A percentile compares a stretch with the other conserved stretches of the same genome.
These are phyloP conservation scores for Meles meles DNA, from an alignment of 2,113 vertebrate species.

Conservation along the genomic window DNA sequence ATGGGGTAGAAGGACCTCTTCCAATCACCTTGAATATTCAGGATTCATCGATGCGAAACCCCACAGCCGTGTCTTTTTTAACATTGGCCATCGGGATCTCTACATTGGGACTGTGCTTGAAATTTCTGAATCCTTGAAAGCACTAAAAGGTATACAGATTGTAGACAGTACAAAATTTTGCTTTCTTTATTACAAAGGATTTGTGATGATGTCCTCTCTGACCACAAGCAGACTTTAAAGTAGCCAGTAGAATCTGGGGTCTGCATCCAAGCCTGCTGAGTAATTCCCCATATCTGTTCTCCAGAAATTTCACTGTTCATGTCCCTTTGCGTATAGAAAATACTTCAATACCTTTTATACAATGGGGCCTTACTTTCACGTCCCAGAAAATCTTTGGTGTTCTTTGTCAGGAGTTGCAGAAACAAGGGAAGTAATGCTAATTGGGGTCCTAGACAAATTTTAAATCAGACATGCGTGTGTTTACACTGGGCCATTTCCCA, in stretches of 20 bases:
- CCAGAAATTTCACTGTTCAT: neutral
- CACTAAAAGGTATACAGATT: neutral
- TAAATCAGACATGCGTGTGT: neutral
- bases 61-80: neutral
- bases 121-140: neutral
- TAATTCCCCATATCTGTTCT: neutral
- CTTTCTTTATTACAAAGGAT: neutral
- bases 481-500: neutral
- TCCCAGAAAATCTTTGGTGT: neutral
- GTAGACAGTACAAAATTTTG: neutral
- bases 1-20: neutral
- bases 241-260: neutral
- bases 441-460: neutral
- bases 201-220: neutral
- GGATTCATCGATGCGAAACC: neutral
- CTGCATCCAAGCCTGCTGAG: neutral
- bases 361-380: neutral
- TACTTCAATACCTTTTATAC: neutral
- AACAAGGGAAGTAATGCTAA: neutral
- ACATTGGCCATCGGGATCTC: neutral
- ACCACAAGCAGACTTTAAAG: neutral
- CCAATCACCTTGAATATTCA: neutral
- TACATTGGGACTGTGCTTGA: neutral
- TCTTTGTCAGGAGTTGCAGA: neutral
- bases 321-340: neutral